A percentile compares a stretch with the other conserved stretches of the same genome.
These are phyloP conservation scores for Lordiphosa mommai DNA, from an alignment of 1,140 invertebrate species.

Conservation along the genomic window DNA sequence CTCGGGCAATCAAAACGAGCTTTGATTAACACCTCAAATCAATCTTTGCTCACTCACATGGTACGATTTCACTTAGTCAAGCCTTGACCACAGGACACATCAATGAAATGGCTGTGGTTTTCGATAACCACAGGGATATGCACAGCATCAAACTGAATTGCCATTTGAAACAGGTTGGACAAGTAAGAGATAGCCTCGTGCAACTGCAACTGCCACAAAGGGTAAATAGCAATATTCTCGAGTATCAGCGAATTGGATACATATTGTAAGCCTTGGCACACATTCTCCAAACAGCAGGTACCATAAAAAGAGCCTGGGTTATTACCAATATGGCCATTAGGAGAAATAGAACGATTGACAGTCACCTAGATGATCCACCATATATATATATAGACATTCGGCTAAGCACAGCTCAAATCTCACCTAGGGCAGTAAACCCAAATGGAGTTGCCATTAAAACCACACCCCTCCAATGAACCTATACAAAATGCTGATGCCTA, in stretches of 20 bases:
- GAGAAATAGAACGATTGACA: conserved; percentile 90
- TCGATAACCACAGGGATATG: conserved; percentile 90
- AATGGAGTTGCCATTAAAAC: too few species aligned
- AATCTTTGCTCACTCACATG: neutral
- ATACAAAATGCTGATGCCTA: too few species aligned
- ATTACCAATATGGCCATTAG: conserved; percentile 83
- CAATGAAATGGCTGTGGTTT: conserved; percentile 89
- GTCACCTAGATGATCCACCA: conserved; percentile 89
- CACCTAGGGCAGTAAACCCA: too few species aligned
- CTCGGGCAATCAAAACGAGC: neutral
- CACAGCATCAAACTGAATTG: conserved; percentile 86
- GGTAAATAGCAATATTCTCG: conserved; percentile 91
- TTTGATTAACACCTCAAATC: too few species aligned
- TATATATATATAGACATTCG: conserved; percentile 84
- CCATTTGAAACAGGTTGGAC: conserved; percentile 69
- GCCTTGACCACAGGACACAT: conserved; percentile 90
- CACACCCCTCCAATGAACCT: too few species aligned
- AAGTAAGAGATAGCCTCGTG: neutral
- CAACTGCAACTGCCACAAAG: conserved; percentile 83
- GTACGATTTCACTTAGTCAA: conserved; percentile 83
- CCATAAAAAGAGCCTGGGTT: neutral
- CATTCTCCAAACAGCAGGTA: too few species aligned
- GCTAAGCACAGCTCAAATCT: conserved; percentile 81
- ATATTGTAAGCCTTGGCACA: too few species aligned
- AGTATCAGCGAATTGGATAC: conserved; percentile 88